phyloP scores from a whole-genome alignment of 2,113 vertebrate species.

The Lamprotornis superbus region DNA sequence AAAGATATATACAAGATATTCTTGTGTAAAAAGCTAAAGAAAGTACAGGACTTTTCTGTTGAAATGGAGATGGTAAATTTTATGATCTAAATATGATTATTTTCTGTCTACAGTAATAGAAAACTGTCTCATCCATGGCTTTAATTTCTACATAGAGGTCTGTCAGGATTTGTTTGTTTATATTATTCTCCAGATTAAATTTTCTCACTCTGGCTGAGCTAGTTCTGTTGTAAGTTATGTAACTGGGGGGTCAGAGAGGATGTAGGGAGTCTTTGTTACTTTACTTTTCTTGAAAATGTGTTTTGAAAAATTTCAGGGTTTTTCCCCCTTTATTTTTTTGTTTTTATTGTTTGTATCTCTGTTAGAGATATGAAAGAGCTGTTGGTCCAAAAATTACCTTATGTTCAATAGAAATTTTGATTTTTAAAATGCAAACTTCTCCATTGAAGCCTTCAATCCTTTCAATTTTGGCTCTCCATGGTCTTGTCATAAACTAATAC shows the following conservation, averaged over 20 bases:
- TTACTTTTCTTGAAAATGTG: background rate
- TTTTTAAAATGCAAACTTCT: background rate
- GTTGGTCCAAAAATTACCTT: background rate
- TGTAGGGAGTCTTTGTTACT: too few relatives aligned
- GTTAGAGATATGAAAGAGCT: background rate
- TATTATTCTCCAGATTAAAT: background rate
- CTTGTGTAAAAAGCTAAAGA: background rate
- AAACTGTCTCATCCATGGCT: background rate
- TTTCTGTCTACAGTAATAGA: accelerated
- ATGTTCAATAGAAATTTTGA: background rate
- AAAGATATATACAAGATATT: background rate
- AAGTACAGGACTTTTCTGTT: background rate
- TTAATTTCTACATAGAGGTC: background rate
- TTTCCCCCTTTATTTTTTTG: accelerated
- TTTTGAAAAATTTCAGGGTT: background rate
- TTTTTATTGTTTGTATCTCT: background rate
- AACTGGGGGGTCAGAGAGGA: accelerated
- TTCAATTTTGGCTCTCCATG: background rate
- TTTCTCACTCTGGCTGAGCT: background rate
- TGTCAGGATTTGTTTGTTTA: background rate
- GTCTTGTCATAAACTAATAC: background rate
- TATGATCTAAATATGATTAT: background rate
- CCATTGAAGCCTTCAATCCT: background rate
- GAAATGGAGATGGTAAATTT: background rate
- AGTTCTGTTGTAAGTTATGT: background rate